These are phyloP conservation scores for Euzetes globulus DNA, from an alignment of 2,888 invertebrate species.

Conservation along the genomic window DNA sequence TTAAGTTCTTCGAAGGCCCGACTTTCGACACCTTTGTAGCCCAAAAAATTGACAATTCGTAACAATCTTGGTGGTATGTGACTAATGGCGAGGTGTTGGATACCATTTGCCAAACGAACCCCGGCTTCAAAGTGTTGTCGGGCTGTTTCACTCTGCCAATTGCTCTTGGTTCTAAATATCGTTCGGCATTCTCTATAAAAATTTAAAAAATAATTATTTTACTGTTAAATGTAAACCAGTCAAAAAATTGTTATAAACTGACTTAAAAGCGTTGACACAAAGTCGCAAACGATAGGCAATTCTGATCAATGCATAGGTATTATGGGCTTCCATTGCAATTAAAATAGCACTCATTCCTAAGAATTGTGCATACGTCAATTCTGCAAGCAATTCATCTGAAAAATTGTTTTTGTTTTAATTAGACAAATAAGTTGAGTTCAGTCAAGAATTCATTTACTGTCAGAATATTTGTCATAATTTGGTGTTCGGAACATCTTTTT, in stretches of 20 bases:
- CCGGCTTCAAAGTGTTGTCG: slow-evolving; percentile 28
- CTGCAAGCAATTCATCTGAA: slow-evolving; percentile 34
- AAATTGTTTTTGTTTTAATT: background rate
- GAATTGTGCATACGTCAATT: slow-evolving; percentile 30
- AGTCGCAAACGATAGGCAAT: slow-evolving; percentile 32
- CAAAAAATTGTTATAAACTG: background rate
- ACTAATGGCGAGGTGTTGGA: slow-evolving; percentile 26
- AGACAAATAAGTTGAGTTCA: background rate
- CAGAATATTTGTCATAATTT: slow-evolving; percentile 36
- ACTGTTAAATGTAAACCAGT: background rate
- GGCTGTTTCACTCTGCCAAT: slow-evolving; percentile 20
- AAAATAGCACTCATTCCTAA: slow-evolving; percentile 19
- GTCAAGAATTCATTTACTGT: slow-evolving; percentile 8
- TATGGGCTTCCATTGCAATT: slow-evolving; percentile 21
- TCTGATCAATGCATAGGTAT: slow-evolving; percentile 29
- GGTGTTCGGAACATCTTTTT: slow-evolving; percentile 29
- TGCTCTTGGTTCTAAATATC: slow-evolving; percentile 8
- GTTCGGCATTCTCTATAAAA: slow-evolving; percentile 21
- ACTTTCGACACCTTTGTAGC: slow-evolving; percentile 21
- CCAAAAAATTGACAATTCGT: slow-evolving; percentile 26
- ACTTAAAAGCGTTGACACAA: slow-evolving; percentile 27
- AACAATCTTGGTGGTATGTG: slow-evolving; percentile 31
- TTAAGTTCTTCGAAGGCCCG: slow-evolving; percentile 23
- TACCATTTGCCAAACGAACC: slow-evolving; percentile 26
- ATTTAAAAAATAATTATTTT: background rate